These are phyloP conservation scores for Phengaris alcon DNA, from an alignment of 2,888 invertebrate genomes.

Conservation along the genomic window DNA sequence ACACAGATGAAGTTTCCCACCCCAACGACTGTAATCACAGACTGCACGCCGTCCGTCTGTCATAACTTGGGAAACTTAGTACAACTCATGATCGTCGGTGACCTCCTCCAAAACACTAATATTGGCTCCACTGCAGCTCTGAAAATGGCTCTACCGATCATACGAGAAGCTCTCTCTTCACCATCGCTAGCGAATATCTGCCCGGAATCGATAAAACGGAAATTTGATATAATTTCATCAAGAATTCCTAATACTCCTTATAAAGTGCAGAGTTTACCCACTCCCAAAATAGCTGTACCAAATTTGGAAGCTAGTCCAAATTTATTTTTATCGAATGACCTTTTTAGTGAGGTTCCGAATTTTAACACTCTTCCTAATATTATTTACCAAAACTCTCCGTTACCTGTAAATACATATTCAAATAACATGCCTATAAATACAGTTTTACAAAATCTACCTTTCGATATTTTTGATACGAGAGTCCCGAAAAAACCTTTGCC, in stretches of 20 bases:
- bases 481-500: not conserved
- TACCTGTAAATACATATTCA: not conserved
- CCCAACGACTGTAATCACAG: constrained; percentile 56
- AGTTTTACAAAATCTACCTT: constrained; percentile 27
- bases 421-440: not conserved
- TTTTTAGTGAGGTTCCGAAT: not conserved
- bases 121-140: constrained; percentile 49
- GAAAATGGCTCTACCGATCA: constrained; percentile 50
- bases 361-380: constrained; percentile 36
- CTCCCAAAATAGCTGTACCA: not conserved
- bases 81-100: constrained; percentile 61
- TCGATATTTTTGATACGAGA: not conserved
- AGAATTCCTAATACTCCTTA: not conserved
- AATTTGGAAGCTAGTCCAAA: constrained; percentile 5
- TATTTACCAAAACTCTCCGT: constrained; percentile 36
- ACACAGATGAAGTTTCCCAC: constrained; percentile 34
- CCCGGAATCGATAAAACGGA: constrained; percentile 42
- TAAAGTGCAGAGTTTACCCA: not conserved
- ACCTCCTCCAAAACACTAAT: constrained; percentile 53
- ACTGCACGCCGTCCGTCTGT: constrained; percentile 60
- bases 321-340: constrained; percentile 2
- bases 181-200: constrained; percentile 49
- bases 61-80: constrained; percentile 61
- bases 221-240: not conserved
- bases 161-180: constrained; percentile 50